Conservation (phyloP, 2,888 invertebrate genomes). For the Blastobasis lacticolella region DNA sequence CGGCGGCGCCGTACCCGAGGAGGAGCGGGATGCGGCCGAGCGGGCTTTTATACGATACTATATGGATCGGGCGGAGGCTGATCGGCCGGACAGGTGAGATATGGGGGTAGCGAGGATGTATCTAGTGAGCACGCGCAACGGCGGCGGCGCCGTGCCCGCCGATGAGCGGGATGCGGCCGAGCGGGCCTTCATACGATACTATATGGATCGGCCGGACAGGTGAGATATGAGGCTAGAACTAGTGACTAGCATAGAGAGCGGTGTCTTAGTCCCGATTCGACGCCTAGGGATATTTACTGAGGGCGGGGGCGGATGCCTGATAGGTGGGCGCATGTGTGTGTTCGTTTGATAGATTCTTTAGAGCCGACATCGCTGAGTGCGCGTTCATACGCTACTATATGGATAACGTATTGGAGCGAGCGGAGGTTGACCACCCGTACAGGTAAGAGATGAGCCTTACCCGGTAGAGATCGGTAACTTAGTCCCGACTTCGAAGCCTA, state of each 20-base stretch:
- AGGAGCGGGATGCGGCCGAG: conserved; percentile 94
- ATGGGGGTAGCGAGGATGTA: conserved; percentile 93
- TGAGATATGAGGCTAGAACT: too few relatives aligned
- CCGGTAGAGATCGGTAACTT: too few relatives aligned
- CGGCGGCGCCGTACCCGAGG: conserved; percentile 86
- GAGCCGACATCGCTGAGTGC: conserved; percentile 78
- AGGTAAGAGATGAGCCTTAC: too few relatives aligned
- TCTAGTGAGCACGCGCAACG: conserved; percentile 89
- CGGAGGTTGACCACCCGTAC: conserved; percentile 86
- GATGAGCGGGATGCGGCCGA: conserved; percentile 95
- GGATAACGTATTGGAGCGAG: conserved; percentile 74
- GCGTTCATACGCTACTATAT: conserved; percentile 94
- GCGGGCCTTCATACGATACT: conserved; percentile 92
- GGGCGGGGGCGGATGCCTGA: too few relatives aligned
- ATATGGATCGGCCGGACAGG: conserved; percentile 87
- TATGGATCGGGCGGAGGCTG: conserved; percentile 89
- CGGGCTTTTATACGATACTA: conserved; percentile 94
- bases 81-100: conserved; percentile 85
- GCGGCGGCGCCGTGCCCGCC: conserved; percentile 86
- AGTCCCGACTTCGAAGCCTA: too few relatives aligned
- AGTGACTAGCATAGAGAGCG: too few relatives aligned
- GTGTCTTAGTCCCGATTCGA: too few relatives aligned
- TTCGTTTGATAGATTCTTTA: too few relatives aligned
- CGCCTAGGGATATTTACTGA: too few relatives aligned
- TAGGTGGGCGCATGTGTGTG: too few relatives aligned